Evolutionary conservation across 2,797 vertebrate genomes (phyloP).

Genomic region (Phrynocephalus forsythii): DNA sequence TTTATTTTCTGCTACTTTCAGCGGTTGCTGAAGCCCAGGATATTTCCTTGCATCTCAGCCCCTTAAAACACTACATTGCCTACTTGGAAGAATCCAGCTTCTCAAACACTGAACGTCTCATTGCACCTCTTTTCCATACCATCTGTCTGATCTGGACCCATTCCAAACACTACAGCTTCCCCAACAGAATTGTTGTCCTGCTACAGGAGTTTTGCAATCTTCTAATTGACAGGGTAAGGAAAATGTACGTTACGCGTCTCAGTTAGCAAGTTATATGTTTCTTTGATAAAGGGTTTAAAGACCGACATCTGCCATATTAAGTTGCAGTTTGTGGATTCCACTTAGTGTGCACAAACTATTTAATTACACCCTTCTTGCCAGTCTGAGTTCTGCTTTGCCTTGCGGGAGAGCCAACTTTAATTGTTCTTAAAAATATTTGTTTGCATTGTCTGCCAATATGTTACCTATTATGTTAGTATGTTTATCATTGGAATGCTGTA

Average conservation of each 20-base stretch:
- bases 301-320: slow-evolving; percentile 56
- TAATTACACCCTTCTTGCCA: slow-evolving; percentile 1
- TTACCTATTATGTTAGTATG: slow-evolving; percentile 61
- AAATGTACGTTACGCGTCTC: slow-evolving; percentile 69
- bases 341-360: slow-evolving; percentile 17
- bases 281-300: slow-evolving; percentile 69
- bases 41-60: slow-evolving; percentile 80
- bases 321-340: slow-evolving; percentile 57
- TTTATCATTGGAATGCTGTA: slow-evolving; percentile 66
- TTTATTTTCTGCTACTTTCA: slow-evolving; percentile 48
- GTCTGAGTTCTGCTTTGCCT: slow-evolving; percentile 53
- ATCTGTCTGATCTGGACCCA: slow-evolving; percentile 92
- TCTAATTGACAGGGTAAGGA: slow-evolving; percentile 86
- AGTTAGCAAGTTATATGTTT: slow-evolving; percentile 72
- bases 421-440: slow-evolving; percentile 46
- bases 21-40: slow-evolving; percentile 80
- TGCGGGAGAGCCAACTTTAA: slow-evolving; percentile 59
- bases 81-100: slow-evolving; percentile 82
- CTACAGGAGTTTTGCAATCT: slow-evolving; percentile 89
- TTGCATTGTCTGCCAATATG: slow-evolving; percentile 52
- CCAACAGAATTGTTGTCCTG: slow-evolving; percentile 83
- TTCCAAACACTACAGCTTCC: slow-evolving; percentile 83
- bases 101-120: slow-evolving; percentile 78
- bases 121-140: slow-evolving; percentile 85
- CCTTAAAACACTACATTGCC: slow-evolving; percentile 77